phyloP scores from a whole-genome alignment of 1,140 invertebrate genomes.

The Lordiphosa collinella region DNA sequence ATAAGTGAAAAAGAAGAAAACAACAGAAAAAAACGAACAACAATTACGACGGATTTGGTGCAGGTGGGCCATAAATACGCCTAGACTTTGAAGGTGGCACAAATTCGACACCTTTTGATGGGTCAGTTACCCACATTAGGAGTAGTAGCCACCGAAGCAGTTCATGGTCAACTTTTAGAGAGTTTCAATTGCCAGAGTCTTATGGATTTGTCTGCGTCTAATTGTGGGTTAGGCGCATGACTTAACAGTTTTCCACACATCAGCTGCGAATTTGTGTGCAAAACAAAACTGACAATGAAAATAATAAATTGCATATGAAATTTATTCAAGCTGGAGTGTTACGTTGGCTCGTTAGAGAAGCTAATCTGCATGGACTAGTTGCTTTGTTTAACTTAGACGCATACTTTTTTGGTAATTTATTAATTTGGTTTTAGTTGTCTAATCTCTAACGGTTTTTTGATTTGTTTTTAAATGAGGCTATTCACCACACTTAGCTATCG shows the following conservation, averaged over 20 bases:
- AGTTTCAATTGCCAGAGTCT: constrained; percentile 39
- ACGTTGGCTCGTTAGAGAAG: constrained; percentile 24
- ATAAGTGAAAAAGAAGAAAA: constrained; percentile 36
- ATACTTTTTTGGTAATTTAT: too few species aligned
- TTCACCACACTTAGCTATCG: too few species aligned
- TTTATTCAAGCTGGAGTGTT: constrained; percentile 40
- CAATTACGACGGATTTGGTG: constrained; percentile 53
- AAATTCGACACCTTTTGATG: constrained; percentile 37
- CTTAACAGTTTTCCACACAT: constrained; percentile 18
- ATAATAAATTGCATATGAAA: constrained; percentile 36
- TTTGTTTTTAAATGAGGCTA: too few species aligned
- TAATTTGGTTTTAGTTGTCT: too few species aligned
- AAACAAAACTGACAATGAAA: constrained; percentile 27
- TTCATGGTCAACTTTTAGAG: constrained; percentile 49
- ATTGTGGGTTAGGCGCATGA: constrained; percentile 16
- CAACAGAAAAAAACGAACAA: constrained; percentile 12
- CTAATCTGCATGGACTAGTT: background rate
- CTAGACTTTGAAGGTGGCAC: constrained; percentile 50
- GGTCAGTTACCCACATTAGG: constrained; percentile 56
- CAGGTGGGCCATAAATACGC: constrained; percentile 24
- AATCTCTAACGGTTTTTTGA: too few species aligned
- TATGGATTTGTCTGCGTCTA: too few species aligned
- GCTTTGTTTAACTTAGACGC: too few species aligned
- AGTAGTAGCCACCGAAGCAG: constrained; percentile 22
- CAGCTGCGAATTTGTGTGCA: constrained; percentile 32